These are phyloP conservation scores for Plectus sambesii DNA, from an alignment of 1,140 invertebrate species.

Conservation along the genomic window DNA sequence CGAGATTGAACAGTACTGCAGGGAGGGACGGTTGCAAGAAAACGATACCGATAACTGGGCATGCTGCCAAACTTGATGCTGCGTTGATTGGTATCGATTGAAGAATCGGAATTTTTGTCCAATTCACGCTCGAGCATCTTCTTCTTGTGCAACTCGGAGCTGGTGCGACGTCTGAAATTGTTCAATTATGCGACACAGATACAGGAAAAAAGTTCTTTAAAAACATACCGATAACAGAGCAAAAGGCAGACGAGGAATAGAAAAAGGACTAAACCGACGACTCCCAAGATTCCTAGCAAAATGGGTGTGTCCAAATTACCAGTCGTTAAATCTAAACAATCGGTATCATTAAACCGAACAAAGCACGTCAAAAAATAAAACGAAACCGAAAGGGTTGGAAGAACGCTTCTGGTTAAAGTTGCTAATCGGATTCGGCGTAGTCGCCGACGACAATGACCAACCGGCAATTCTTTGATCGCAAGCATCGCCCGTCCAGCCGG, in stretches of 20 bases:
- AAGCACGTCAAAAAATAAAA: slow-evolving; percentile 18
- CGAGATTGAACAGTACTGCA: no score
- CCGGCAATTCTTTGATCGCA: slow-evolving; percentile 63
- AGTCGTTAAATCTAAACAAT: slow-evolving; percentile 9
- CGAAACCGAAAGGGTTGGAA: no score
- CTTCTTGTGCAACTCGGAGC: no score
- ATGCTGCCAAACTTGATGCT: slow-evolving; percentile 44
- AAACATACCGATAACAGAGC: slow-evolving; percentile 36
- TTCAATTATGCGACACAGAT: no score
- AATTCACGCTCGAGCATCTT: no score
- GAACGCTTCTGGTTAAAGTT: no score
- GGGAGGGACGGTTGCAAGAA: slow-evolving; percentile 7
- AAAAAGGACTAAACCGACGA: slow-evolving; percentile 34
- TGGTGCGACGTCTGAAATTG: no score
- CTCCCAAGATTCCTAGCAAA: slow-evolving; percentile 34
- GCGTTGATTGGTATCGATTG: no score
- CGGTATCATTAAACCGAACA: neutral
- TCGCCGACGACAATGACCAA: no score
- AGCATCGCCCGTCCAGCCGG: slow-evolving; percentile 74
- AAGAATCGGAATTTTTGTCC: no score
- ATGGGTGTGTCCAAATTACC: slow-evolving; percentile 32
- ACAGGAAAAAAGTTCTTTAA: no score
- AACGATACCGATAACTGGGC: slow-evolving; percentile 32
- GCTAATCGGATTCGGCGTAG: no score
- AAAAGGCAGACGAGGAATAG: slow-evolving; percentile 38